Evolutionary conservation across 2,797 vertebrate species (phyloP).

Genomic region (Schizopygopsis malacanthus): DNA sequence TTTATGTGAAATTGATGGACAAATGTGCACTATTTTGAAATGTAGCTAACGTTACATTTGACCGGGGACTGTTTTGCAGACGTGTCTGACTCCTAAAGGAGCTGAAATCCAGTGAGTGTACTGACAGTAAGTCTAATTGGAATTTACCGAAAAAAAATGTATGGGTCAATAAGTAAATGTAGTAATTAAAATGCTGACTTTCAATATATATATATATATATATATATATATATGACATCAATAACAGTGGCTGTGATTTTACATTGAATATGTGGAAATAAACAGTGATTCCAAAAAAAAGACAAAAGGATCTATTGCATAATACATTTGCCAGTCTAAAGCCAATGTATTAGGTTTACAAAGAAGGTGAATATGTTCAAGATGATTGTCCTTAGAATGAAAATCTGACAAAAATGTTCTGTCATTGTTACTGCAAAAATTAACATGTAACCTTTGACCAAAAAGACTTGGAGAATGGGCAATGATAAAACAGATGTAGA

Average conservation of each 20-base stretch:
- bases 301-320: not conserved
- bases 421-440: no score
- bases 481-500: not conserved
- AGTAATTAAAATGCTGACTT: not conserved
- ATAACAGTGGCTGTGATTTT: not conserved
- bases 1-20: not conserved
- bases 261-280: not conserved
- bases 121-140: not conserved
- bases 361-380: no score
- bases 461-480: not conserved
- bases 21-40: no score
- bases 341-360: not conserved
- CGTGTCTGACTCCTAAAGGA: not conserved
- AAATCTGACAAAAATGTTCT: no score
- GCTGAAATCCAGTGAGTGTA: not conserved
- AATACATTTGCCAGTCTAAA: not conserved
- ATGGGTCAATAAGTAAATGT: not conserved
- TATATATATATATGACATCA: not conserved
- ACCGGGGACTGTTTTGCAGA: not conserved
- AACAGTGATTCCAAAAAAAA: not conserved
- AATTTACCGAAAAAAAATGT: not conserved
- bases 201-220: not conserved
- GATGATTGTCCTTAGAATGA: no score
- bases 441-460: not conserved
- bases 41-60: not conserved